Base-by-base conservation (phyloP, 2,797 vertebrate species). In the Spea hammondii region DNA sequence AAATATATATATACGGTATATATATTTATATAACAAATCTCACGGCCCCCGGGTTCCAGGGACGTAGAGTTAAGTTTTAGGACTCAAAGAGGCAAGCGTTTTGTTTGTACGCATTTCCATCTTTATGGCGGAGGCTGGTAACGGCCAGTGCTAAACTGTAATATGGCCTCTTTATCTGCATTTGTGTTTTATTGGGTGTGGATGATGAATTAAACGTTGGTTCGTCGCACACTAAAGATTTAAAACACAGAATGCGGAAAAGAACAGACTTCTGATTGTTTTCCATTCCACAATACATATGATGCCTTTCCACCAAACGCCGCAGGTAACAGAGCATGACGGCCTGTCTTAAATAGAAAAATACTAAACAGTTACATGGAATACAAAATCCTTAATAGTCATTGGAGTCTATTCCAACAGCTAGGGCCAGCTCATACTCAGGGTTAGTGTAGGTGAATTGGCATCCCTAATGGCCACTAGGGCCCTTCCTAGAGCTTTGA, bases 181-280 rank as follows among this genome's bases (percentile, higher is more conserved):
- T 76, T 80, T 72, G 68, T 76, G 62, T 80, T 80, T 76, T 72
- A 80, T 76, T 75, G 79, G 48, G 73, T 59, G 66, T 64, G 51
- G 68, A 76, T 47, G 50, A 76, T 80, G 17, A 80, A 76, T 76
- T 71, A 70, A 71, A 80, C 8, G 55, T 17, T 14, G 47, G 59
- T 12, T 65, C 50, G 71, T 57, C 59, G 12, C 67, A 75, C 51
- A 46, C 45, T 74, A 59, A 55, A 80, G 67, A 32, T 76, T 80
- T 70, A 80, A 59, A 71, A 59, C 53, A 59, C 51, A 70, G 5
- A 46, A 44, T 6, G 12, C 7, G 50, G 14, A 54, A 32, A 64
- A 45, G 32, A 65, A 50, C 68, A 65, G 44, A 62, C 50, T 70
- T 68, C 59, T 54, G n/a, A 65, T 65, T 48, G 55, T 51, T 57